Percentiles rank a stretch among this genome's conserved stretches.
phyloP scores from a whole-genome alignment of 2,797 vertebrate genomes.

The Bufotes viridis region DNA sequence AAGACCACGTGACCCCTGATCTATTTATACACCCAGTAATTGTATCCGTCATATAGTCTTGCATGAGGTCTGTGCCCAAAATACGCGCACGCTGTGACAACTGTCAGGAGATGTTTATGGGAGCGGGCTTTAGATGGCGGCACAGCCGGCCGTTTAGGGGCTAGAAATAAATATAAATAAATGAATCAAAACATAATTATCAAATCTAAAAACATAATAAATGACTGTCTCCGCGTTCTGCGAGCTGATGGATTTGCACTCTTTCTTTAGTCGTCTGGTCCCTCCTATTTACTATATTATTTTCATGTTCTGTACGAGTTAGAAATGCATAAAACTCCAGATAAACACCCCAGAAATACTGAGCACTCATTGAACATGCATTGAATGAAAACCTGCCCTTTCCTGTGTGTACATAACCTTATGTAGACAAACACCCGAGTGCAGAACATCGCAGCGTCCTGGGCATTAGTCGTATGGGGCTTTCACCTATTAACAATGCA shows the following conservation, averaged over 20 bases:
- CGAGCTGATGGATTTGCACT: too few relatives aligned
- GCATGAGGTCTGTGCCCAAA: constrained; percentile 1
- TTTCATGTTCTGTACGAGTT: too few relatives aligned
- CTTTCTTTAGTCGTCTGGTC: too few relatives aligned
- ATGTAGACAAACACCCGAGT: neutral
- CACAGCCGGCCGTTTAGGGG: neutral
- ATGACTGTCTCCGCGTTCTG: too few relatives aligned
- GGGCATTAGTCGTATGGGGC: neutral
- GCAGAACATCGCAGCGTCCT: neutral
- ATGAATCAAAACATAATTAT: too few relatives aligned
- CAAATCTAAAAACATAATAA: too few relatives aligned
- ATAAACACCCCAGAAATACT: too few relatives aligned
- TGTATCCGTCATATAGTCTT: constrained; percentile 50
- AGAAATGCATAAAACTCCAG: too few relatives aligned
- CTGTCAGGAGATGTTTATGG: neutral
- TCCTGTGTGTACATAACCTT: neutral
- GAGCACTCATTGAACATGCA: too few relatives aligned
- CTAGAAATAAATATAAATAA: too few relatives aligned
- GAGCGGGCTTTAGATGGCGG: neutral
- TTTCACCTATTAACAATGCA: neutral
- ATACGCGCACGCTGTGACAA: constrained; percentile 10
- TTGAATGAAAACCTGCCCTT: neutral
- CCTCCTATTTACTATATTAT: too few relatives aligned
- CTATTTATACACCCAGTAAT: constrained; percentile 62
- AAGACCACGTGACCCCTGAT: constrained; percentile 31